Evolutionary conservation across 2,113 vertebrate species (phyloP).

Genomic region (Pampusana beccarii): DNA sequence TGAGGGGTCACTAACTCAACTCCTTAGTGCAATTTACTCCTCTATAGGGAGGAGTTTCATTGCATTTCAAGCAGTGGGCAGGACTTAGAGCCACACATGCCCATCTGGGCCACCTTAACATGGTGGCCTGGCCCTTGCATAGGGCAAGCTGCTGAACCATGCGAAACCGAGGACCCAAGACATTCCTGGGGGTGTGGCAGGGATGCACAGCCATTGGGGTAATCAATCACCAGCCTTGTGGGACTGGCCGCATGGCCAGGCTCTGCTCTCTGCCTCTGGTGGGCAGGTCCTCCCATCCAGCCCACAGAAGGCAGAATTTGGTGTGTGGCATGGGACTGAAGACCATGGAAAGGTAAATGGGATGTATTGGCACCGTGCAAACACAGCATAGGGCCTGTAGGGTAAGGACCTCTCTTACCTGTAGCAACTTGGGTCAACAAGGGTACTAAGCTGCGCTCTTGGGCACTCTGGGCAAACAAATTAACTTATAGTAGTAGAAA

Average conservation of each 20-base stretch:
- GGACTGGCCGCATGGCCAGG: background rate
- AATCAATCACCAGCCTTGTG: rapidly evolving
- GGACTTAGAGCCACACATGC: rapidly evolving
- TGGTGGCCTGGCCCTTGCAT: background rate
- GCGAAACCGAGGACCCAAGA: background rate
- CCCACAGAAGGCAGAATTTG: background rate
- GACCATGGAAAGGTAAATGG: background rate
- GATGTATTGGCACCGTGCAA: background rate
- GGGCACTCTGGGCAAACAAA: background rate
- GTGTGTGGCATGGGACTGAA: background rate
- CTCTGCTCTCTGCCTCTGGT: background rate
- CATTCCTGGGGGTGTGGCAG: background rate
- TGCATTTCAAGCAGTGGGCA: background rate
- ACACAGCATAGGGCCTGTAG: background rate
- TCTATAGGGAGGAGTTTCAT: background rate
- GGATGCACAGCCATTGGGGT: rapidly evolving
- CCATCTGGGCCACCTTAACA: background rate
- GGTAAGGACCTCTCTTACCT: background rate
- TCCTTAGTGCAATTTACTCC: background rate
- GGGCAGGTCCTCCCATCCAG: background rate
- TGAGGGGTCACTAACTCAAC: rapidly evolving
- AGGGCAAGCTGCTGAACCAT: background rate
- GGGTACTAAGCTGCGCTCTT: background rate
- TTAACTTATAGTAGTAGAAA: background rate
- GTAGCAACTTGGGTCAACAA: no score